These are phyloP conservation scores for Callyntrura guangdongensis DNA, from an alignment of 2,888 invertebrate species.

Conservation along the genomic window DNA sequence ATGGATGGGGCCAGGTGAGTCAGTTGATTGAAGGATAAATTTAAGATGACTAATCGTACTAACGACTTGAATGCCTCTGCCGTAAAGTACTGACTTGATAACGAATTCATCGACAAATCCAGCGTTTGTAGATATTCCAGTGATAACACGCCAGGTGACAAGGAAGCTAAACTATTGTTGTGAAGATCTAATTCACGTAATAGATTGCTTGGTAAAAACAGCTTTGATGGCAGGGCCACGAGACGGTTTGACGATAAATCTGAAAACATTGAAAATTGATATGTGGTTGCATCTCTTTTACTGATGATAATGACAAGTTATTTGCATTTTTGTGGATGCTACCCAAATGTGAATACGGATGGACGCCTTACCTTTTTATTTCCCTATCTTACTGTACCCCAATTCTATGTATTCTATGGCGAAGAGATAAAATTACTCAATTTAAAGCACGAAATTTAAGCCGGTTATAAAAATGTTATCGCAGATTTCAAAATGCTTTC, in stretches of 20 bases:
- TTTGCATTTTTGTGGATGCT: too few relatives aligned
- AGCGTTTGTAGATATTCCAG: slow-evolving; percentile 90
- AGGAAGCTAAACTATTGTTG: slow-evolving; percentile 91
- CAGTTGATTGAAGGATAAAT: slow-evolving; percentile 91
- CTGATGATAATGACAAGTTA: too few relatives aligned
- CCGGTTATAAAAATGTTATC: too few relatives aligned
- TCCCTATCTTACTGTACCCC: too few relatives aligned
- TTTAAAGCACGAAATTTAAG: too few relatives aligned
- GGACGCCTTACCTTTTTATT: too few relatives aligned
- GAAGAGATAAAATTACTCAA: too few relatives aligned
- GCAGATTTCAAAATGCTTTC: too few relatives aligned
- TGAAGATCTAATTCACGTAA: slow-evolving; percentile 91
- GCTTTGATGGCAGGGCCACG: slow-evolving; percentile 91
- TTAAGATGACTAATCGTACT: slow-evolving; percentile 91
- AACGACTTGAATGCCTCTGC: slow-evolving; percentile 92
- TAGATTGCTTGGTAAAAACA: slow-evolving; percentile 91
- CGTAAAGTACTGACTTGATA: slow-evolving; percentile 92
- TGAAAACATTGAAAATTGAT: neutral
- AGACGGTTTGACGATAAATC: slow-evolving; percentile 90
- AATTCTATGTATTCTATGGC: too few relatives aligned
- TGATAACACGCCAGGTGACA: slow-evolving; percentile 90
- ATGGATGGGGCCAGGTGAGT: slow-evolving; percentile 90
- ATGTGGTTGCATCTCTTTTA: neutral
- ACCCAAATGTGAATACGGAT: too few relatives aligned
- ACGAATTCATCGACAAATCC: slow-evolving; percentile 91